Base-by-base conservation (phyloP, 2,797 vertebrate genomes). In the Threskiornis aethiopicus region DNA sequence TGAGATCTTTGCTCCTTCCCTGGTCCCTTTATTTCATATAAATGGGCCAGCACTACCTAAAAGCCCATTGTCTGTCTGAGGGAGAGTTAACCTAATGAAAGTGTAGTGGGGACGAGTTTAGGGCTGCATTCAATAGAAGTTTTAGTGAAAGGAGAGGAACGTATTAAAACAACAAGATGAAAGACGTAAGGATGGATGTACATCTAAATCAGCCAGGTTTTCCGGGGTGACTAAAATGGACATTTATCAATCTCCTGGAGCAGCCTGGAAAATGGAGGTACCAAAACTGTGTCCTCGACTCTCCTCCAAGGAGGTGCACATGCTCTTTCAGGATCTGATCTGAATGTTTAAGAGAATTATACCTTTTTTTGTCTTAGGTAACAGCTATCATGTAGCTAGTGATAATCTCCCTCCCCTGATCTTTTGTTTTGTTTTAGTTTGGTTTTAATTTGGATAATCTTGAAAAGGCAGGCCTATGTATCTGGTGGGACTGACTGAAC, bases 251-350 rank as follows among this genome's bases (percentile, higher is more conserved):
- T 31, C 22, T 84, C 18, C 21, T 69, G 29, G 9, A 87, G 17
- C 7, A 58, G 7, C 6, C 17, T 79, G 31, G 16, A 39, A 84
- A 82, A 72, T 0, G 4, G 26, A 92, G 12, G 11, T 31, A 47
- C 1, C n/a, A 76, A 59, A 75, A 59, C 2, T 2, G 4, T 15
- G 17, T 20, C 21, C 5, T 89, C 0, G 0, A 15, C 22, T n/a
- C 3, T 77, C 3, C 13, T 33, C 9, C 22, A 64, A 29, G 18
- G 18, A 69, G 5, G 10, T 51, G 11, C 4, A 52, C 25, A 7
- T 2, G 4, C 8, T 41, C 12, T 66, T 22, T 37, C 16, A 57
- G 10, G 20, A 47, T 29, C 25, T 39, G 39, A 61, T 33, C 5
- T 44, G 19, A 84, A 58, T 1, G 20, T 61, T 73, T 58, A 22